Evolutionary conservation across 2,113 vertebrate genomes (phyloP).

Genomic region (Tringa solitaria): DNA sequence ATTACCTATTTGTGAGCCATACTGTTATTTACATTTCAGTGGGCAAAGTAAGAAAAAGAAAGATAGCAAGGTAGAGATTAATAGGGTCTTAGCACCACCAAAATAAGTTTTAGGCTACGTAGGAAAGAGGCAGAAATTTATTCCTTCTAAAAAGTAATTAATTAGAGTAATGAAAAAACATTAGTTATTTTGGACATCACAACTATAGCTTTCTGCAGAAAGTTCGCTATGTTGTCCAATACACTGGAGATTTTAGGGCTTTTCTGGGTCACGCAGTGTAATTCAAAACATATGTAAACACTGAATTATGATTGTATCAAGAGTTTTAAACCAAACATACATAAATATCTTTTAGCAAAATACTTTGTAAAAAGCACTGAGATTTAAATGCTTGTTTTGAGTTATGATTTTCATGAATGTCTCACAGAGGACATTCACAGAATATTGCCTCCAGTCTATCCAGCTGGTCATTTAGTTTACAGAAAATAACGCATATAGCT

Average conservation of each 20-base stretch:
- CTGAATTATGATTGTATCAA: background rate
- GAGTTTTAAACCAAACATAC: background rate
- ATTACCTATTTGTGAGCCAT: background rate
- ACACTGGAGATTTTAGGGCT: background rate
- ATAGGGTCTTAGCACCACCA: background rate
- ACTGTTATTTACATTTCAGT: background rate
- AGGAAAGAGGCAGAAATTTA: background rate
- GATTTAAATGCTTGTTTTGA: background rate
- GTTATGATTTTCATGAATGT: background rate
- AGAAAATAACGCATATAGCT: background rate
- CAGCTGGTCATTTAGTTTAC: background rate
- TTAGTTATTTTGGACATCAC: background rate
- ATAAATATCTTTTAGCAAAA: background rate
- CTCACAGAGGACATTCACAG: background rate
- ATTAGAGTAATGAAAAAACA: background rate
- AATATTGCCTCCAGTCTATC: background rate
- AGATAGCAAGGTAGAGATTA: background rate
- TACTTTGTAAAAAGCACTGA: background rate
- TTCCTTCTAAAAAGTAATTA: background rate
- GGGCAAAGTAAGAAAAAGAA: background rate
- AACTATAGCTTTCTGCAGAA: background rate
- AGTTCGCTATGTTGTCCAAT: background rate
- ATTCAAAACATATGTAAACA: background rate
- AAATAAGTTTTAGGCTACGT: background rate
- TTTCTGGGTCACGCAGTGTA: background rate